These are phyloP conservation scores for Acholoe squamosa DNA, from an alignment of 2,888 invertebrate species.

Conservation along the genomic window DNA sequence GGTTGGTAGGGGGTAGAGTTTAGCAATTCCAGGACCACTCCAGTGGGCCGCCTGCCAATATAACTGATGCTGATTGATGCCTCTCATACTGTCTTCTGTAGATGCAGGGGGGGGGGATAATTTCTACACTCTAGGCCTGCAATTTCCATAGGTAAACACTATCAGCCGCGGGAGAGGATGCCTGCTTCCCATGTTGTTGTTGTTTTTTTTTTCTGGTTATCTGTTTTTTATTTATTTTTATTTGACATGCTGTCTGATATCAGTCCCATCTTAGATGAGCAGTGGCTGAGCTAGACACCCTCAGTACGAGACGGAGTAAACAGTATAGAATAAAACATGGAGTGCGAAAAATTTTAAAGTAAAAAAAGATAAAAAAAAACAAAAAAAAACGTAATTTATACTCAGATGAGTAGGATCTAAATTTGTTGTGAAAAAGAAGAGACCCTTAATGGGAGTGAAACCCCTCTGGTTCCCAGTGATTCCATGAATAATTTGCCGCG, in stretches of 20 bases:
- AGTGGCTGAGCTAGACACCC: background rate
- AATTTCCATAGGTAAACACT: conserved; percentile 34
- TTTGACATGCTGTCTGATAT: background rate
- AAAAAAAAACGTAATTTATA: background rate
- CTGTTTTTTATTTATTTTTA: background rate
- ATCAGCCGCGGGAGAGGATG: background rate
- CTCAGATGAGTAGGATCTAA: background rate
- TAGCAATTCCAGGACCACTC: background rate
- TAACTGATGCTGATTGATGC: conserved; percentile 4
- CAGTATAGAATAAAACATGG: background rate
- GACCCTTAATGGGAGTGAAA: background rate
- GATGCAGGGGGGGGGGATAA: conserved; percentile 1
- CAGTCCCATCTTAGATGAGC: background rate
- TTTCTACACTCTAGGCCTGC: background rate
- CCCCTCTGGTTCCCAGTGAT: background rate
- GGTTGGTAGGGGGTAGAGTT: background rate
- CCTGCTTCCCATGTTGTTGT: background rate
- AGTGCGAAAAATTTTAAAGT: background rate
- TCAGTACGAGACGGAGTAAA: no score
- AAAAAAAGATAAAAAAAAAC: background rate
- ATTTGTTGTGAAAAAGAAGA: background rate
- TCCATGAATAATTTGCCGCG: background rate
- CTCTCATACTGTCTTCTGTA: conserved; percentile 27
- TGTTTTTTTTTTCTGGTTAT: background rate
- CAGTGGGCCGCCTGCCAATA: background rate